A percentile compares a stretch with the other conserved stretches of the same genome.
Conservation (phyloP, 2,888 invertebrate species). For the Leucophenga montana region DNA sequence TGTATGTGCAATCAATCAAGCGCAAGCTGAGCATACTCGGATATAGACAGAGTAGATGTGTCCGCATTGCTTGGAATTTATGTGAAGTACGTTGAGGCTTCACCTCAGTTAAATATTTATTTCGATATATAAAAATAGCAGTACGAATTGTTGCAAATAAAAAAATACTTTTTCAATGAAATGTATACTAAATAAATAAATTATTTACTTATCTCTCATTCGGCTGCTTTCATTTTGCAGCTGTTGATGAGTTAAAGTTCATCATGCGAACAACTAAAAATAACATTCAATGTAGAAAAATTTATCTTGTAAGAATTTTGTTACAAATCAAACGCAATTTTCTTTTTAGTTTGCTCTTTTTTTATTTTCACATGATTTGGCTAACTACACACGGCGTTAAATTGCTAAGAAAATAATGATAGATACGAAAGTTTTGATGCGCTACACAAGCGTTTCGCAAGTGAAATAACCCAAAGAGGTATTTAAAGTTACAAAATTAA, state of each 20-base stretch:
- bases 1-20: constrained; percentile 23
- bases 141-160: too few species aligned
- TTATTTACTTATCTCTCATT: background rate
- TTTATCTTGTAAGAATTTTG: constrained; percentile 19
- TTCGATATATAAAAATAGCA: too few species aligned
- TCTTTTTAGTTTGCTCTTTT: constrained; percentile 4
- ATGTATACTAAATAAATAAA: background rate
- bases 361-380: constrained; percentile 5
- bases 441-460: too few species aligned
- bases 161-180: background rate
- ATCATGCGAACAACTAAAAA: constrained; percentile 20
- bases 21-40: constrained; percentile 1
- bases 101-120: background rate
- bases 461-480: too few species aligned
- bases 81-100: background rate
- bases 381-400: background rate
- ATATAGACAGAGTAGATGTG: too few species aligned
- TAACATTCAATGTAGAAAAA: constrained; percentile 8
- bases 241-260: constrained; percentile 18
- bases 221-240: constrained; percentile 3
- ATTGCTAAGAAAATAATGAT: too few species aligned
- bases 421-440: too few species aligned
- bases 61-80: too few species aligned
- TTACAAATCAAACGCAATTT: constrained; percentile 11
- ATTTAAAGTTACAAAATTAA: too few species aligned